Evolutionary conservation across 2,888 invertebrate genomes (phyloP).

Genomic region (Zhuqinia jingwanae): DNA sequence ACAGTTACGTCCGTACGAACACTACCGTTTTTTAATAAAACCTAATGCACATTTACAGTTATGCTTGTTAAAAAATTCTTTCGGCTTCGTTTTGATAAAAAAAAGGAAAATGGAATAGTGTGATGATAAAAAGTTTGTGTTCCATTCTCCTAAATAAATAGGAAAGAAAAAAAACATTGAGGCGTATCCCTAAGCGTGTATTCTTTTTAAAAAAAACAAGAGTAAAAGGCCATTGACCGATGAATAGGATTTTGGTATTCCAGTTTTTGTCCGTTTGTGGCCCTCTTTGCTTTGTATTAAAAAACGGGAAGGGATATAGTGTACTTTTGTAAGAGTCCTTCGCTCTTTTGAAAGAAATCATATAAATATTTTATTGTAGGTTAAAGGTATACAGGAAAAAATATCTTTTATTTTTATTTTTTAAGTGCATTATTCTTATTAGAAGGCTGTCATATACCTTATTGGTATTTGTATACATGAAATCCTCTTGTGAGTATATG

Average conservation of each 20-base stretch:
- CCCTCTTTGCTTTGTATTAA: constrained; percentile 4
- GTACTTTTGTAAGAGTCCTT: background rate
- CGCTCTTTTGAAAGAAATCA: background rate
- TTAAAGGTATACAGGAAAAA: no score
- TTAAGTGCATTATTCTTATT: no score
- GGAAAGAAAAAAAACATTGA: background rate
- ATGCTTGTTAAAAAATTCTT: no score
- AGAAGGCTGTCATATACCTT: background rate
- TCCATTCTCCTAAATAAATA: background rate
- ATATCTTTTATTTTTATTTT: no score
- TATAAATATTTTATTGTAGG: background rate
- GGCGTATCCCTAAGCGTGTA: no score
- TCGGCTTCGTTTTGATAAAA: no score
- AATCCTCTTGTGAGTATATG: background rate
- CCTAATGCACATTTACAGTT: no score
- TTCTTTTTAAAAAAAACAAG: constrained; percentile 32
- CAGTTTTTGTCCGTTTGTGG: constrained; percentile 49
- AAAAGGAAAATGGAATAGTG: no score
- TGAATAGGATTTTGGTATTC: constrained; percentile 32
- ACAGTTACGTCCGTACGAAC: no score
- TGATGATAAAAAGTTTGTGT: background rate
- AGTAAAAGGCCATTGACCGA: constrained; percentile 61
- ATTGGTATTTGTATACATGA: background rate
- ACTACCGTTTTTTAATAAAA: no score
- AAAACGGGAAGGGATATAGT: background rate